phyloP scores from a whole-genome alignment of 2,113 vertebrate species.

The Halichoeres trimaculatus region DNA sequence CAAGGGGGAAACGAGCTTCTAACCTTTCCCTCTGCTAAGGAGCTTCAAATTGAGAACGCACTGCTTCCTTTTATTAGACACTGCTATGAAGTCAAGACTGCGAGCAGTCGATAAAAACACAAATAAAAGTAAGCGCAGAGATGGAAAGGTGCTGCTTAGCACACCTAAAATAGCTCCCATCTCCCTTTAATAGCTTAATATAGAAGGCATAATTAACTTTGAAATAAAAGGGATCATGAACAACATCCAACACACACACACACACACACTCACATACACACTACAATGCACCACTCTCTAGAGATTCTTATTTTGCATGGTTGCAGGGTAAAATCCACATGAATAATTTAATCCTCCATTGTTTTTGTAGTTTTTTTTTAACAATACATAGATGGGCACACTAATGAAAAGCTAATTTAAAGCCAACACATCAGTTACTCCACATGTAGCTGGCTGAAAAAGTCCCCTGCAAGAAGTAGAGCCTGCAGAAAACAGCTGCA shows the following conservation, averaged over 20 bases:
- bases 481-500: conserved; percentile 7
- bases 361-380: conserved; percentile 7
- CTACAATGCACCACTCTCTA: conserved; percentile 12
- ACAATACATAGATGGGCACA: conserved; percentile 4
- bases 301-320: conserved; percentile 12
- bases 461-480: background rate
- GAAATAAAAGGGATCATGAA: conserved; percentile 34
- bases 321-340: conserved; percentile 32
- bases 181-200: conserved; percentile 43
- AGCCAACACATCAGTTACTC: background rate
- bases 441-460: conserved; percentile 3
- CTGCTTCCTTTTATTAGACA: conserved; percentile 36
- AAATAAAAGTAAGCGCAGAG: conserved; percentile 1
- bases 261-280: background rate
- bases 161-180: conserved; percentile 46
- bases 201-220: conserved; percentile 49
- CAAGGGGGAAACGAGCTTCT: conserved; percentile 8
- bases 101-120: conserved; percentile 22
- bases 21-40: conserved; percentile 36
- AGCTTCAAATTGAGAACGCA: conserved; percentile 6
- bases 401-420: conserved; percentile 11
- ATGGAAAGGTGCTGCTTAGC: conserved; percentile 31
- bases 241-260: background rate
- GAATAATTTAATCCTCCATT: conserved; percentile 24
- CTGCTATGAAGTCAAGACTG: conserved; percentile 15